Evolutionary conservation across 2,797 vertebrate genomes (phyloP).

Genomic region (Bryconaethiops microstoma): DNA sequence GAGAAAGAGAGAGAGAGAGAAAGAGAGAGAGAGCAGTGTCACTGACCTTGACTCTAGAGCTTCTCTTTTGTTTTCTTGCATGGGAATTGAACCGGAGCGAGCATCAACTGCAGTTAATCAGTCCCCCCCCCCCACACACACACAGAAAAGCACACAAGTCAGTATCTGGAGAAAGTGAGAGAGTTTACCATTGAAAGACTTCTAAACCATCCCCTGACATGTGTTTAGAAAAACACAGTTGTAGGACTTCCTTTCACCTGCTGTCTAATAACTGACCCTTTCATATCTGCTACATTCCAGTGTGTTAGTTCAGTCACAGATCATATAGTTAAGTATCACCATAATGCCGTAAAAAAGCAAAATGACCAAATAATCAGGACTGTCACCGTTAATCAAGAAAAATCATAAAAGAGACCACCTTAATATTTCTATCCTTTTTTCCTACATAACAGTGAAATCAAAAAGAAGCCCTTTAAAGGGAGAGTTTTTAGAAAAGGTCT

Average conservation of each 20-base stretch:
- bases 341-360: not conserved
- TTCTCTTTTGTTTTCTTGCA: constrained; percentile 17
- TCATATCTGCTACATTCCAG: constrained; percentile 7
- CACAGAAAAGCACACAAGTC: not conserved
- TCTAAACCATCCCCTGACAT: not conserved
- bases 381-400: too few species aligned
- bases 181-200: not conserved
- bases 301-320: not conserved
- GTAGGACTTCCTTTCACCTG: constrained; percentile 15
- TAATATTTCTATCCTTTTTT: too few species aligned
- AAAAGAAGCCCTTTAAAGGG: too few species aligned
- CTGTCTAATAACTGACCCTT: not conserved
- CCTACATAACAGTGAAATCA: too few species aligned
- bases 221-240: constrained; percentile 36
- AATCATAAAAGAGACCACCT: too few species aligned
- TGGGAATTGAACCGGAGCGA: constrained; percentile 32
- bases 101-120: constrained; percentile 13
- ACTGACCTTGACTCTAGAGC: constrained; percentile 27
- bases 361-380: too few species aligned
- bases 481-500: too few species aligned
- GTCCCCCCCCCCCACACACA: not conserved
- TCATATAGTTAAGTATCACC: not conserved
- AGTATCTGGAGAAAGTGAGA: not conserved
- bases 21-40: not conserved
- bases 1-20: not conserved